These are phyloP conservation scores for Syngnathus scovelli DNA, from an alignment of 2,113 vertebrate species.

Conservation along the genomic window DNA sequence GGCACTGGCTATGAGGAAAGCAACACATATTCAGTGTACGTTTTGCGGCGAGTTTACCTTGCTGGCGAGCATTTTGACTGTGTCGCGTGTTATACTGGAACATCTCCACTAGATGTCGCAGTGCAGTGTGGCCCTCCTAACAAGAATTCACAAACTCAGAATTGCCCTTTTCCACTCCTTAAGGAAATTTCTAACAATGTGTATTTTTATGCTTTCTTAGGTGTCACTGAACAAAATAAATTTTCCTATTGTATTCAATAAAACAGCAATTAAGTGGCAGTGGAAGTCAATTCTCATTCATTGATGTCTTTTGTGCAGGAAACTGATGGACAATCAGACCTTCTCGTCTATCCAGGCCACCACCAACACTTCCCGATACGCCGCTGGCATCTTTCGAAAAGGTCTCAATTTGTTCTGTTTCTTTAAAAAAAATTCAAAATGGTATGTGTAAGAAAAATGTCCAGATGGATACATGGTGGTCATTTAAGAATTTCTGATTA, in stretches of 20 bases:
- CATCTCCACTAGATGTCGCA: background rate
- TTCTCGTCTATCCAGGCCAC: constrained; percentile 94
- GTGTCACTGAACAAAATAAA: background rate
- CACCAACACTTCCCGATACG: constrained; percentile 87
- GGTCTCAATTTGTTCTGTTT: constrained; percentile 60
- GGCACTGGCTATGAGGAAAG: constrained; percentile 81
- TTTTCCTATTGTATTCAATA: too few species aligned
- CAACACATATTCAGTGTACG: constrained; percentile 87
- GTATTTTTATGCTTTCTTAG: background rate
- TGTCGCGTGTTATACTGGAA: background rate
- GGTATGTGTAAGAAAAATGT: background rate
- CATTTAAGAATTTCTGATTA: background rate
- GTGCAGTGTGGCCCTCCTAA: background rate
- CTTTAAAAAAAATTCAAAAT: background rate
- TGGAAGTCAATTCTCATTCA: background rate
- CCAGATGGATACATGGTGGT: background rate
- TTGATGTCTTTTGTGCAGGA: constrained; percentile 65
- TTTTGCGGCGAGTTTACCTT: constrained; percentile 17
- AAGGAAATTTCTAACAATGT: too few species aligned
- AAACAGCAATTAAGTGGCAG: too few species aligned
- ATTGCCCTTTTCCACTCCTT: too few species aligned
- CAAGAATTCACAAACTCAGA: too few species aligned
- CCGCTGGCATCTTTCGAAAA: constrained; percentile 91
- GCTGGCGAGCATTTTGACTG: background rate
- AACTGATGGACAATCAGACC: constrained; percentile 95